Evolutionary conservation across 1,140 invertebrate species (phyloP).

Genomic region (Drosophila pseudoobscura): DNA sequence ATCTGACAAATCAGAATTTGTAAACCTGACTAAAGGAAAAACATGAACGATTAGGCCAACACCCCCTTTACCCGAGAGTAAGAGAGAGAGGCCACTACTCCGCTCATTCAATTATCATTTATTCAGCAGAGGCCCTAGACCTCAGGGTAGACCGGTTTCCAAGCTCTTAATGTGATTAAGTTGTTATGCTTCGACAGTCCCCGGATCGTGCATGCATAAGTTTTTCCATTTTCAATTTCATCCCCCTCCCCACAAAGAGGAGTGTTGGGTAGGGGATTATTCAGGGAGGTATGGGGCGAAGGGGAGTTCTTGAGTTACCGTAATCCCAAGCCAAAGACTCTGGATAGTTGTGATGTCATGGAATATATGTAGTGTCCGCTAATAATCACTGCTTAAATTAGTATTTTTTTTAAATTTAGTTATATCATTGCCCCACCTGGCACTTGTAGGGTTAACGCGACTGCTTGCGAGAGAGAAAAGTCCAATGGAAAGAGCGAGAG

Average conservation of each 20-base stretch:
- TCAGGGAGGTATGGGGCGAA: background rate
- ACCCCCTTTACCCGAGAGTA: too few relatives aligned
- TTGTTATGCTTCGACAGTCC: conserved; percentile 69
- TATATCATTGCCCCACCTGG: too few relatives aligned
- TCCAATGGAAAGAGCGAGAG: too few relatives aligned
- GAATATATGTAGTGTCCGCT: too few relatives aligned
- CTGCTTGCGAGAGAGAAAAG: too few relatives aligned
- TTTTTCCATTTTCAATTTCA: conserved; percentile 15
- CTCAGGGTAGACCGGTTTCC: conserved; percentile 29
- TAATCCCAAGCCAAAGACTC: too few relatives aligned
- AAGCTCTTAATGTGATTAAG: conserved; percentile 62
- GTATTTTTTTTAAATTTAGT: too few relatives aligned
- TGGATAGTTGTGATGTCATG: conserved; percentile 8
- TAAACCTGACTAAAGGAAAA: background rate
- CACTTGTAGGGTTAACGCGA: too few relatives aligned
- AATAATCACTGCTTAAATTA: too few relatives aligned
- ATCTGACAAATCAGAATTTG: conserved; percentile 37
- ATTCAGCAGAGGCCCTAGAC: conserved; percentile 30
- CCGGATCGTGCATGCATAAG: conserved; percentile 1
- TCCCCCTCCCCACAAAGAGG: background rate
- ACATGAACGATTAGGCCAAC: too few relatives aligned
- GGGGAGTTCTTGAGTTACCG: background rate
- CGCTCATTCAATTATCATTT: conserved; percentile 49
- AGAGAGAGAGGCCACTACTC: conserved; percentile 20
- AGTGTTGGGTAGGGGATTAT: conserved; percentile 9